Evolutionary conservation across 2,888 invertebrate genomes (phyloP).

Genomic region (Andrena dorsata): DNA sequence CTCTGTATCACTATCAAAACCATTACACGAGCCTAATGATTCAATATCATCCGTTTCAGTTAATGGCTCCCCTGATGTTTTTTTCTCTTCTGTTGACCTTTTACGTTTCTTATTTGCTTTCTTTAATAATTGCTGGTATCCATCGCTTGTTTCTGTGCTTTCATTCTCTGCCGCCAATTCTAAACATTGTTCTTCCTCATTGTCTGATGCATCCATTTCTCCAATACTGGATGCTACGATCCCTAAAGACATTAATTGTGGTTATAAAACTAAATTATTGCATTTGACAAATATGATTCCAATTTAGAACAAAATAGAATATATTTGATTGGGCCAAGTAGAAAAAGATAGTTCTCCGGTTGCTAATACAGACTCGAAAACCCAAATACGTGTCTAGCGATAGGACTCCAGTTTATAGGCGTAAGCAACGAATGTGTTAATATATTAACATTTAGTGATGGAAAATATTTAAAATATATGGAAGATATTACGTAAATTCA

Average conservation of each 20-base stretch:
- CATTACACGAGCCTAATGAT: constrained; percentile 43
- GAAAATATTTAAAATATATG: constrained; percentile 8
- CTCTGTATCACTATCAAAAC: constrained; percentile 77
- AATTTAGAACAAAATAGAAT: too few species aligned
- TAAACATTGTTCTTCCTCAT: constrained; percentile 64
- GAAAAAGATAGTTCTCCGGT: too few species aligned
- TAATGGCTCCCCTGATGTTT: background rate
- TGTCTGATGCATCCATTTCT: constrained; percentile 76
- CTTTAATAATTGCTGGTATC: constrained; percentile 19
- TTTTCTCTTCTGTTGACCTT: constrained; percentile 53
- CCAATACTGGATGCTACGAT: constrained; percentile 78
- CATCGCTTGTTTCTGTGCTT: constrained; percentile 14
- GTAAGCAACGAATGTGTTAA: too few species aligned
- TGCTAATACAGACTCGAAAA: too few species aligned
- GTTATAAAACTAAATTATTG: background rate
- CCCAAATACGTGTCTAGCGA: too few species aligned
- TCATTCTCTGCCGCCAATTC: constrained; percentile 9
- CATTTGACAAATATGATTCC: too few species aligned
- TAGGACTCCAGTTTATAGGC: too few species aligned
- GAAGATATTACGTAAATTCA: background rate
- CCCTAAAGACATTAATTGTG: constrained; percentile 60
- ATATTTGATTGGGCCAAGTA: too few species aligned
- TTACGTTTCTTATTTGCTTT: constrained; percentile 29
- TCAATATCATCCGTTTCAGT: constrained; percentile 62
- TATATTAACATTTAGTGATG: too few species aligned